Conservation (phyloP, 1,140 invertebrate genomes). For the Pogonomyrmex barbatus region DNA sequence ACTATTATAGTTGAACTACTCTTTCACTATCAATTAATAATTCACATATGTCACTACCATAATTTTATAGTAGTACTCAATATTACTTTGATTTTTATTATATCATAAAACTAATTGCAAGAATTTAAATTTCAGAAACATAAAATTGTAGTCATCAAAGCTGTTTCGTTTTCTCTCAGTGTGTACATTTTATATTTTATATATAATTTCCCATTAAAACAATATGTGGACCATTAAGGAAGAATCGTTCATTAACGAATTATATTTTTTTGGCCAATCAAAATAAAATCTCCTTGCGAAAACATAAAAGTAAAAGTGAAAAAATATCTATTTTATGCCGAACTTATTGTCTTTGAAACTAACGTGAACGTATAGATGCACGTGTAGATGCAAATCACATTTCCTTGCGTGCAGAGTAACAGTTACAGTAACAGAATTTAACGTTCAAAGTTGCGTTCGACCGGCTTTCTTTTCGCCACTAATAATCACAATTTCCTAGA, state of each 20-base stretch:
- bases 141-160: too few relatives aligned
- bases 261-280: not conserved
- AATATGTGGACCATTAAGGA: not conserved
- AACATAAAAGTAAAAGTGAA: not conserved
- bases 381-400: not conserved
- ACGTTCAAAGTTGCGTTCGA: not conserved
- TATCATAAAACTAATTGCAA: too few relatives aligned
- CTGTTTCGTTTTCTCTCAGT: too few relatives aligned
- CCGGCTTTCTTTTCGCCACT: not conserved
- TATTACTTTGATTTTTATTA: too few relatives aligned
- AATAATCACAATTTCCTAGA: conserved; percentile 45
- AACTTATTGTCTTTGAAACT: not conserved
- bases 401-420: not conserved
- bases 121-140: too few relatives aligned
- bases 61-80: too few relatives aligned
- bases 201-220: not conserved
- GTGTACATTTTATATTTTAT: not conserved
- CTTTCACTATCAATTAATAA: too few relatives aligned
- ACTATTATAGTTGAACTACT: too few relatives aligned
- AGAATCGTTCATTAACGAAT: not conserved
- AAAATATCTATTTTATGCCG: not conserved
- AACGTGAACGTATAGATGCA: not conserved
- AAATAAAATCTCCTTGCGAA: not conserved
- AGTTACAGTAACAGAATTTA: not conserved
- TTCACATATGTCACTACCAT: too few relatives aligned